These are phyloP conservation scores for Donacobius atricapilla DNA, from an alignment of 2,113 vertebrate species.

Conservation along the genomic window DNA sequence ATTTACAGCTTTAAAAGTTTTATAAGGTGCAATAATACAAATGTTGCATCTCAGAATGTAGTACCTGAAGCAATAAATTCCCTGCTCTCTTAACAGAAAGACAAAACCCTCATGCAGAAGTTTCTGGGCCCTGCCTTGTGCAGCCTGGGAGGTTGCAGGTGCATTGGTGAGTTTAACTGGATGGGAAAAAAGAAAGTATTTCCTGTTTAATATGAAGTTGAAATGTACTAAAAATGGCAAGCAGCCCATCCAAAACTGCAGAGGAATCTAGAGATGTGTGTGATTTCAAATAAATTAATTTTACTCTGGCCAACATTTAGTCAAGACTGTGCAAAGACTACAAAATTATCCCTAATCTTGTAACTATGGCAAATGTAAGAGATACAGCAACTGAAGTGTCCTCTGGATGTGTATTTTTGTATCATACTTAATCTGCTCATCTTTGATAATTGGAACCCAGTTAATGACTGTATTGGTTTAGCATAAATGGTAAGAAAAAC, in stretches of 20 bases:
- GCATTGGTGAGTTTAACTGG: rapidly evolving
- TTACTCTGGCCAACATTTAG: not conserved
- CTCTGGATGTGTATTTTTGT: not conserved
- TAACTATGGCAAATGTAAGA: not conserved
- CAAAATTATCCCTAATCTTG: not conserved
- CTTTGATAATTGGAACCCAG: not conserved
- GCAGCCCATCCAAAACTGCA: not conserved
- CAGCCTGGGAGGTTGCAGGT: not conserved
- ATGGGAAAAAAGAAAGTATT: not conserved
- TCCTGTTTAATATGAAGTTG: not conserved
- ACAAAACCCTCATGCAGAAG: not conserved
- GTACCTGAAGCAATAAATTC: not conserved
- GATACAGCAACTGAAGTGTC: not conserved
- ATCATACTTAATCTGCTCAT: not conserved
- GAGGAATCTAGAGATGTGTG: not conserved
- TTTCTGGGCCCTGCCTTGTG: not conserved
- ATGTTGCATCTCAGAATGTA: not conserved
- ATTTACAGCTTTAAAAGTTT: not conserved
- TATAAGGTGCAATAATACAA: not conserved
- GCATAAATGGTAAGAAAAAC: no score
- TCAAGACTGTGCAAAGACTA: not conserved
- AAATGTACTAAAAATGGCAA: not conserved
- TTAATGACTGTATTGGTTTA: no score
- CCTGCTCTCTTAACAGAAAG: not conserved
- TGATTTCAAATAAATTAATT: not conserved